Conservation (phyloP, 2,113 vertebrate genomes). For the Antechinus flavipes region DNA sequence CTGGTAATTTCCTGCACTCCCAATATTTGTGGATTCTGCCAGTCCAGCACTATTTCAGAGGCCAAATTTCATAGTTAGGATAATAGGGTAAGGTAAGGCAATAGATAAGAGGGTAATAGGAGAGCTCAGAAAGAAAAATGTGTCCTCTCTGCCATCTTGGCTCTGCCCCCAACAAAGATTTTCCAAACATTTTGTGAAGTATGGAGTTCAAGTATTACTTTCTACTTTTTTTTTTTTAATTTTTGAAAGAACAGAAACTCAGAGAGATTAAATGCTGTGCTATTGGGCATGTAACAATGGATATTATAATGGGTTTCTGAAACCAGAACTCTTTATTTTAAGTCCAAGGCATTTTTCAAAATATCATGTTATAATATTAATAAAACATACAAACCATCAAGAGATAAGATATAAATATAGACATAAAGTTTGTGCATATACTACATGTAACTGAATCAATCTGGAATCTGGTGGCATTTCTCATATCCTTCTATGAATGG, state of each 20-base stretch:
- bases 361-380: not conserved
- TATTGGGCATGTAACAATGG: not conserved
- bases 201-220: not conserved
- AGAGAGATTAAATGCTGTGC: not conserved
- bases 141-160: no score
- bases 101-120: no score
- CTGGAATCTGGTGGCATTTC: not conserved
- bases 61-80: no score
- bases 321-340: not conserved
- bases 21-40: no score
- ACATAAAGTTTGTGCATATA: not conserved
- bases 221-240: not conserved
- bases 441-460: not conserved
- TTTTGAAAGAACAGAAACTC: not conserved
- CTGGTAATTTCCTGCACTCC: no score
- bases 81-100: no score
- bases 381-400: not conserved
- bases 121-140: no score
- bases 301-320: not conserved
- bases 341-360: not conserved
- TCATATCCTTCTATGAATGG: not conserved
- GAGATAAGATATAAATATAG: not conserved
- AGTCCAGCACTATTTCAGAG: no score
- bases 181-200: not conserved
- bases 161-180: no score